Percentiles rank a stretch among this genome's conserved stretches.
phyloP scores from a whole-genome alignment of 2,113 vertebrate species.

The Laterallus jamaicensis region DNA sequence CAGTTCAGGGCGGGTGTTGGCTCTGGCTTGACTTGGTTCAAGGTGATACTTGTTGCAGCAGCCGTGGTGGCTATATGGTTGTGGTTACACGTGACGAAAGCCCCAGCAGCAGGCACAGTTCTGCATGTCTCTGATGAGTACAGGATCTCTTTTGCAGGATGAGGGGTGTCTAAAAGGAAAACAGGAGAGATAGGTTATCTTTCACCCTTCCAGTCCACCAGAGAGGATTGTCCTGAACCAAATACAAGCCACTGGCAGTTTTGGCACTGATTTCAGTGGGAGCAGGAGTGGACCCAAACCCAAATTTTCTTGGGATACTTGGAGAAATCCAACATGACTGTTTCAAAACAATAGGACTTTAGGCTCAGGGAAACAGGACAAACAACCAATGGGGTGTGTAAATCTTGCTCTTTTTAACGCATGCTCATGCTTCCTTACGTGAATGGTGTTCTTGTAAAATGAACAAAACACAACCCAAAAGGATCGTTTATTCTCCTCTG shows the following conservation, averaged over 20 bases:
- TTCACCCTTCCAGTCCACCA: not conserved
- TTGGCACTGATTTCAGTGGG: slow-evolving; percentile 12
- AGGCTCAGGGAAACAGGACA: not conserved
- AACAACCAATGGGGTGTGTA: not conserved
- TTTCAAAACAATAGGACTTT: not conserved
- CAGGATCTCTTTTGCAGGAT: slow-evolving; percentile 72
- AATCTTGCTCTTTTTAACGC: not conserved
- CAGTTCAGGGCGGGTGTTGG: slow-evolving; percentile 74
- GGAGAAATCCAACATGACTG: not conserved
- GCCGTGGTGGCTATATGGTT: slow-evolving; percentile 55
- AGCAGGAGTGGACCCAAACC: not conserved
- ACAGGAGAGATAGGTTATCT: not conserved
- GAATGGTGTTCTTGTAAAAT: not conserved
- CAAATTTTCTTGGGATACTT: not conserved
- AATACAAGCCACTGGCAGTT: not conserved
- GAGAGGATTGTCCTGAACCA: not conserved
- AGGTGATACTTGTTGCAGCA: slow-evolving; percentile 53
- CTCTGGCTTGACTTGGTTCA: slow-evolving; percentile 72
- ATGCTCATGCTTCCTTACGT: slow-evolving; percentile 56
- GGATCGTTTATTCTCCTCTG: not conserved
- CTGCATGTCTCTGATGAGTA: slow-evolving; percentile 73
- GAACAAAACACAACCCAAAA: not conserved
- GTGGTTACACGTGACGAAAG: slow-evolving; percentile 76
- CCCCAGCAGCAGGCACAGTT: slow-evolving; percentile 62
- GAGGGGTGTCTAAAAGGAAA: slow-evolving; percentile 72